Evolutionary conservation across 2,888 invertebrate species (phyloP).

Genomic region (Lepidonotus clava): DNA sequence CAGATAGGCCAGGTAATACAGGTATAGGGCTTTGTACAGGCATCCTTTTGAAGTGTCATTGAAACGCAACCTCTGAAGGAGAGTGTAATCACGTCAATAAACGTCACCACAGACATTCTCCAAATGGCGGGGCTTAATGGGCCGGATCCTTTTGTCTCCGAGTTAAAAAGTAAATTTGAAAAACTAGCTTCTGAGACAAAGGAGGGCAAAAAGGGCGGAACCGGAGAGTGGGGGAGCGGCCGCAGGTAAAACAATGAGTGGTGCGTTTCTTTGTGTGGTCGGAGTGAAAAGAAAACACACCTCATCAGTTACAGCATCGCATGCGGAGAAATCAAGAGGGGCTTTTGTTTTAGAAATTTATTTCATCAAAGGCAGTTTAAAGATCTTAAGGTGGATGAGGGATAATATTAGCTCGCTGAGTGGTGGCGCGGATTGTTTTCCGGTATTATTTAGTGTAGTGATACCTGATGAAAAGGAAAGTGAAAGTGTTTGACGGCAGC

Average conservation of each 20-base stretch:
- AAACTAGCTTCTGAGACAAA: slow-evolving; percentile 2
- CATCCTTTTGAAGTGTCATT: slow-evolving; percentile 13
- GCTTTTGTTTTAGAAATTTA: no score
- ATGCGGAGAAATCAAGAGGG: neutral
- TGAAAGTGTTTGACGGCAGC: no score
- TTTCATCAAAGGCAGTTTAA: no score
- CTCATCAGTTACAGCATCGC: neutral
- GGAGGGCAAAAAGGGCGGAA: neutral
- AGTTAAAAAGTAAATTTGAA: neutral
- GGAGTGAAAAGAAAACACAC: neutral
- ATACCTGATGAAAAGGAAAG: no score
- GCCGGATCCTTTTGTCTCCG: neutral
- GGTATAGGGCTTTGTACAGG: no score
- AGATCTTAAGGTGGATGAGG: no score
- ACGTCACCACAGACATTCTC: neutral
- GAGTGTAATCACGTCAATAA: neutral
- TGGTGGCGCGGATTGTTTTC: no score
- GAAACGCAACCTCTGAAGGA: neutral
- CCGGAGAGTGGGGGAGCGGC: neutral
- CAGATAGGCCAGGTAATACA: no score
- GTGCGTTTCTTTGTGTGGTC: neutral
- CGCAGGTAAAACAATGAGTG: neutral
- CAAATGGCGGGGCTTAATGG: neutral
- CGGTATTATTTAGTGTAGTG: no score
- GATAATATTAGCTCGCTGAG: no score